Base-by-base conservation (phyloP, 2,888 invertebrate species). In the Eilema depressum region DNA sequence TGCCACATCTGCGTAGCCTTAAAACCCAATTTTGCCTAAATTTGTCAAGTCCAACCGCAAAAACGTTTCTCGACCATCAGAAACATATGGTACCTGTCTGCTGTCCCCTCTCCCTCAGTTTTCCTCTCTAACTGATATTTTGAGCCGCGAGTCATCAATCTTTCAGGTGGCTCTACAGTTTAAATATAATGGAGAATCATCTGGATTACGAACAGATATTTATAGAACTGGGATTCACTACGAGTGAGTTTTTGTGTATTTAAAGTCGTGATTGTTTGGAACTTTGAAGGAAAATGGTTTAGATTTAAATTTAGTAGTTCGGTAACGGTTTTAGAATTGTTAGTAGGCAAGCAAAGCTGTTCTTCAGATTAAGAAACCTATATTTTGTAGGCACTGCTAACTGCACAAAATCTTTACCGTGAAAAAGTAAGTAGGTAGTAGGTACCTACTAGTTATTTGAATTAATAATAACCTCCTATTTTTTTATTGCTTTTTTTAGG, bases 131-230 rank as follows among this genome's bases (percentile, higher is more conserved):
- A 81, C 78, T 85, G 88, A 89, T 93, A 94, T 94, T 94, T 94
- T 91, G 81, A 88, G 88, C 86, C 84, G 85, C 83, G 86, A 88
- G 84, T 86, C 92, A 93, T 95, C 90, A 94, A 94, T 95, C 94
- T 92, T 91, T 94, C 92, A 93, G 88, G 89, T 88, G 90, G 89
- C 87, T 91, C 89, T 88, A 90, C 83, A 86, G 88, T 88, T 87
- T 77, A 80, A 82, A 80, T 83, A 82, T 83, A 80, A 82, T 77
- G 62, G 70, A 73, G 82, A 78, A 75, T 75, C 72, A 80, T 76
- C 71, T 68, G 69, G 66, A 66, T 78, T 76, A 73, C 71, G 57
- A 70, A 77, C 72, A 70, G 30, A 59, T 73, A 77, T 77, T 77
- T 74, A 67, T 71, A 76, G 71, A 76, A 72, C 70, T 61, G 60